These are phyloP conservation scores for Pollachius pollachius DNA, from an alignment of 2,113 vertebrate species.

Conservation along the genomic window DNA sequence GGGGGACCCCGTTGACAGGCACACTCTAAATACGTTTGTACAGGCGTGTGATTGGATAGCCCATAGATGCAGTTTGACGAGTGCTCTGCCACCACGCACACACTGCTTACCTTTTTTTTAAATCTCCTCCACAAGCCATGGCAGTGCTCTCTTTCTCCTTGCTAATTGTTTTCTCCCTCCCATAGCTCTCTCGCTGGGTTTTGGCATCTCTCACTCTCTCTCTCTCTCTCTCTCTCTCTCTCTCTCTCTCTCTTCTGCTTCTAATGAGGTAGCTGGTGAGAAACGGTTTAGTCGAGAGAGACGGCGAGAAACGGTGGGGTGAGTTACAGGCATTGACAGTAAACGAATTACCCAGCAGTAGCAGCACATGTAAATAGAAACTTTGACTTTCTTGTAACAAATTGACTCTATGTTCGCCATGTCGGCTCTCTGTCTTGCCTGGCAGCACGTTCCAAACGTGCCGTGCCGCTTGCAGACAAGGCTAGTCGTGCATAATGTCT, in stretches of 20 bases:
- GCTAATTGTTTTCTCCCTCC: slow-evolving; percentile 33
- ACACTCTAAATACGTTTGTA: slow-evolving; percentile 39
- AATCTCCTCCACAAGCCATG: slow-evolving; percentile 18
- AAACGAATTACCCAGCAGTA: slow-evolving; percentile 16
- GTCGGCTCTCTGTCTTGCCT: background rate
- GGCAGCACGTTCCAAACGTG: background rate
- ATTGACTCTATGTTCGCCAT: background rate
- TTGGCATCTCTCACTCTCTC: slow-evolving; percentile 31
- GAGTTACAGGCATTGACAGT: slow-evolving; percentile 8
- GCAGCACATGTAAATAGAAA: slow-evolving; percentile 7
- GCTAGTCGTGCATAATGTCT: background rate
- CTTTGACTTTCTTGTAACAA: background rate
- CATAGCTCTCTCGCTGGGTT: slow-evolving; percentile 33
- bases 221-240: too few species aligned
- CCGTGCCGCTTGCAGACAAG: background rate
- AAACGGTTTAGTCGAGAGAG: slow-evolving; percentile 16
- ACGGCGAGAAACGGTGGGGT: slow-evolving; percentile 24
- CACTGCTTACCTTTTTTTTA: slow-evolving; percentile 9
- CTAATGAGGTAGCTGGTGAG: background rate
- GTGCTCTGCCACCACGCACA: slow-evolving; percentile 28
- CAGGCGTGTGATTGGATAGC: slow-evolving; percentile 39
- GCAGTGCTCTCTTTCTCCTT: slow-evolving; percentile 15
- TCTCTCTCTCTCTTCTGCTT: too few species aligned
- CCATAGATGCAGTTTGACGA: slow-evolving; percentile 48
- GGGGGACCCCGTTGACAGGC: too few species aligned